Evolutionary conservation across 2,113 vertebrate genomes (phyloP).

Genomic region (Scomber scombrus): DNA sequence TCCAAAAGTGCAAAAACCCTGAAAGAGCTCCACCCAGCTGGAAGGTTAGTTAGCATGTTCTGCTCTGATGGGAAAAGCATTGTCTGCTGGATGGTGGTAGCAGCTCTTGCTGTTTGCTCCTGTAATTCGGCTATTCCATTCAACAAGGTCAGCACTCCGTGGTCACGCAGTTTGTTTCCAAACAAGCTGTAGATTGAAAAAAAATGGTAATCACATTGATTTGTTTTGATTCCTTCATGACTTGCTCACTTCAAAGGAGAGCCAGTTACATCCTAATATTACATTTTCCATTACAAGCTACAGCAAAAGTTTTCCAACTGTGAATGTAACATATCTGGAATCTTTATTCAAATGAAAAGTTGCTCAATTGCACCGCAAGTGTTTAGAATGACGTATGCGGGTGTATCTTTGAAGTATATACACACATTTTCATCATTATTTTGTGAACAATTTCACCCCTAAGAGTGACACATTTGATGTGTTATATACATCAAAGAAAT

Average conservation of each 20-base stretch:
- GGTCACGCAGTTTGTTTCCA: constrained; percentile 86
- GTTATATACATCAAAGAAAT: background rate
- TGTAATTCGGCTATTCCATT: constrained; percentile 84
- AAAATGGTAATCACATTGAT: constrained; percentile 22
- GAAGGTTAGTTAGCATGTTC: constrained; percentile 10
- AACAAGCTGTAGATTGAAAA: constrained; percentile 80
- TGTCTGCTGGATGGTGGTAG: constrained; percentile 50
- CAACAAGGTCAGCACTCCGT: constrained; percentile 80
- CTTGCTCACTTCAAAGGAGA: background rate
- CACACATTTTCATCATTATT: background rate
- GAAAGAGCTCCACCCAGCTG: constrained; percentile 59
- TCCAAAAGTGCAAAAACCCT: constrained; percentile 77
- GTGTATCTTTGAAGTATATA: background rate
- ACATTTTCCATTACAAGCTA: background rate
- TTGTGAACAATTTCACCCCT: background rate
- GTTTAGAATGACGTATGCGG: background rate
- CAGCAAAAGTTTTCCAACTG: background rate
- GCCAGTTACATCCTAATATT: constrained; percentile 5
- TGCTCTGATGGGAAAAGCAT: constrained; percentile 43
- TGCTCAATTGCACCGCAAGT: background rate
- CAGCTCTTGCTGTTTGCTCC: constrained; percentile 58
- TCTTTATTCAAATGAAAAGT: background rate
- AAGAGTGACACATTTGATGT: background rate
- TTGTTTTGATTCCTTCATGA: background rate
- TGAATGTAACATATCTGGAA: background rate